phyloP scores from a whole-genome alignment of 2,113 vertebrate genomes.

The Periophthalmus modestus region DNA sequence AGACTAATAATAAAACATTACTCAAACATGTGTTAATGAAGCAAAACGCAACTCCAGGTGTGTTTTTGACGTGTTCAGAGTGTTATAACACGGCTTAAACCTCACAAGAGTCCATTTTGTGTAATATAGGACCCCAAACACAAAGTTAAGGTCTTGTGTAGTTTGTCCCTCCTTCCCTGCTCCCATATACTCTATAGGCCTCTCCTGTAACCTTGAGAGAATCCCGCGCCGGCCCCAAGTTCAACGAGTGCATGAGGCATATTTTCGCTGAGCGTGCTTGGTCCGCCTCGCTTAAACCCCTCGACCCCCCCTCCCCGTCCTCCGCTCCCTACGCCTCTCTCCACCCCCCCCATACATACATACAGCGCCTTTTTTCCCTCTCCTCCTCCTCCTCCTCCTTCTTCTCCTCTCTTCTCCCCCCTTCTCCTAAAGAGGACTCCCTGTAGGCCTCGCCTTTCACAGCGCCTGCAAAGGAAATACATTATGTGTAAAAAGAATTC shows the following conservation, averaged over 20 bases:
- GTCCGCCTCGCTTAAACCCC: conserved; percentile 76
- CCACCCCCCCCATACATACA: conserved; percentile 71
- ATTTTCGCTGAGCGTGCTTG: conserved; percentile 79
- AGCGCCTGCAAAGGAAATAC: conserved; percentile 77
- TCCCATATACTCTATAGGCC: conserved; percentile 47
- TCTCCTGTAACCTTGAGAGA: conserved; percentile 80
- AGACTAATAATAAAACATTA: no score
- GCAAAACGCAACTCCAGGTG: no score
- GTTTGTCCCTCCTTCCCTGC: conserved; percentile 51
- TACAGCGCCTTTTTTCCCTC: conserved; percentile 48
- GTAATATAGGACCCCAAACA: neutral
- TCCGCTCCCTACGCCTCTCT: conserved; percentile 29
- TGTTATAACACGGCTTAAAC: neutral
- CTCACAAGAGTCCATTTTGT: neutral
- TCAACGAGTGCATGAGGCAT: conserved; percentile 83
- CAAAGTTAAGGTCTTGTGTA: conserved; percentile 41
- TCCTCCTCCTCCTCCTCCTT: neutral
- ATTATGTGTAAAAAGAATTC: conserved; percentile 82
- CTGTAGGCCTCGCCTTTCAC: conserved; percentile 74
- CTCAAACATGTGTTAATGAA: no score
- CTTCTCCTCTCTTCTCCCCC: neutral
- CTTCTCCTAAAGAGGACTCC: conserved; percentile 76
- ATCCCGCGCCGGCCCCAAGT: conserved; percentile 79
- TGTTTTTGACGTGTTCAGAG: no score
- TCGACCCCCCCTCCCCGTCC: conserved; percentile 42